A percentile compares a stretch with the other conserved stretches of the same genome.
Conservation (phyloP, 1,140 invertebrate genomes). For the Aradophagus sp. region DNA sequence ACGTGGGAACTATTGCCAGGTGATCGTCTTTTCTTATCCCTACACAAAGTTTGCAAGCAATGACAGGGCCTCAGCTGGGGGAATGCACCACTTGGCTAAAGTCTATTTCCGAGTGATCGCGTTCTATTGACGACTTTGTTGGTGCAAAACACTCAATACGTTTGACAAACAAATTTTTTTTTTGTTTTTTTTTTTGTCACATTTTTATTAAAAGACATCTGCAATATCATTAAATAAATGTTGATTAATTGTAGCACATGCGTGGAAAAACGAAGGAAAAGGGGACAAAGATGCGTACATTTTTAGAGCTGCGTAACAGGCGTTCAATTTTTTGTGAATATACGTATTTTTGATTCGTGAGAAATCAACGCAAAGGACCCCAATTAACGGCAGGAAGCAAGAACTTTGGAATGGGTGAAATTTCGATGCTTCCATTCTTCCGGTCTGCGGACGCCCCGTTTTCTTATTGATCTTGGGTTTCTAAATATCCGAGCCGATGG, state of each 20-base stretch:
- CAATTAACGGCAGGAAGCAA: conserved; percentile 39
- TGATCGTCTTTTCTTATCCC: conserved; percentile 68
- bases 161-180: too few relatives aligned
- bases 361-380: conserved; percentile 17
- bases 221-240: too few relatives aligned
- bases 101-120: too few relatives aligned
- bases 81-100: conserved; percentile 37
- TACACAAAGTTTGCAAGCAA: conserved; percentile 57
- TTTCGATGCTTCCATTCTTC: conserved; percentile 28
- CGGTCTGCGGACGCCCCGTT: conserved; percentile 27
- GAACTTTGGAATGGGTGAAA: conserved; percentile 22
- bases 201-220: too few relatives aligned
- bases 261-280: too few relatives aligned
- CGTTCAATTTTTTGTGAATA: too few relatives aligned
- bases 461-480: conserved; percentile 27
- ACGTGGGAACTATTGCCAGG: conserved; percentile 75
- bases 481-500: conserved; percentile 4
- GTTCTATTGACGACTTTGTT: too few relatives aligned
- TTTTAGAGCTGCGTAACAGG: too few relatives aligned
- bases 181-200: too few relatives aligned
- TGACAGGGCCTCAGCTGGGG: conserved; percentile 60
- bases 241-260: too few relatives aligned
- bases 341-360: conserved; percentile 42
- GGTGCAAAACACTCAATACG: conserved; percentile 6
- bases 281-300: too few relatives aligned